Base-by-base conservation (phyloP, 2,113 vertebrate species). In the Talpa occidentalis region DNA sequence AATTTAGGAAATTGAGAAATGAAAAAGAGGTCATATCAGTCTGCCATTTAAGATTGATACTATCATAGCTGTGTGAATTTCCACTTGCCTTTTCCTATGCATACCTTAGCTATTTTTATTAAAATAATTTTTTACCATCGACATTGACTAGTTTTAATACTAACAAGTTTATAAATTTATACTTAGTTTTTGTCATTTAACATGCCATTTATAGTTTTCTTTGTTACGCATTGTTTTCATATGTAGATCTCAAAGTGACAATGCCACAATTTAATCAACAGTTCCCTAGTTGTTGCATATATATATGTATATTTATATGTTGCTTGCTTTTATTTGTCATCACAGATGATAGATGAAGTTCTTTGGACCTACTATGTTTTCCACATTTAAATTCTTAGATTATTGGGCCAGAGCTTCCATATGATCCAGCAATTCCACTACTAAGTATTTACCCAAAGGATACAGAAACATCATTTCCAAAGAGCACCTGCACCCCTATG, bases 171-270 rank as follows among this genome's bases (percentile, higher is more conserved):
- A 42, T 91, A 47, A n/a, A 54, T 93, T 84, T 67, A 14, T 67
- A 67, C 82, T 92, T 92, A 86, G 44, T 81, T 95, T 86, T 86
- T 92, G 24, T 92, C 89, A 82, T 85, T 79, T 69, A 69, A 76
- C 10, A 24, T 70, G 21, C 32, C 44, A 52, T 69, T 52, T 35
- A 22, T 6, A 88, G 73, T 90, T 96, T 69, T 92, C 35, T 54
- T 72, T 79, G 44, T 86, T 77, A 52, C n/a, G 35, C 64, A 30
- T 84, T 87, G 30, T 83, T 64, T 78, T 84, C 37, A 54, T 67
- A 91, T 76, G 22, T 14, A n/a, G 77, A 73, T 83, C 79, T 95
- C 83, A n/a, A 88, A 95, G 40, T 81, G 47, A 78, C 22, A 64
- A 1, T 76, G 47, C 6, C 37, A 24, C 77, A 79, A 79, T 59